Evolutionary conservation across 1,140 invertebrate species (phyloP).

Genomic region (Lycorma delicatula): DNA sequence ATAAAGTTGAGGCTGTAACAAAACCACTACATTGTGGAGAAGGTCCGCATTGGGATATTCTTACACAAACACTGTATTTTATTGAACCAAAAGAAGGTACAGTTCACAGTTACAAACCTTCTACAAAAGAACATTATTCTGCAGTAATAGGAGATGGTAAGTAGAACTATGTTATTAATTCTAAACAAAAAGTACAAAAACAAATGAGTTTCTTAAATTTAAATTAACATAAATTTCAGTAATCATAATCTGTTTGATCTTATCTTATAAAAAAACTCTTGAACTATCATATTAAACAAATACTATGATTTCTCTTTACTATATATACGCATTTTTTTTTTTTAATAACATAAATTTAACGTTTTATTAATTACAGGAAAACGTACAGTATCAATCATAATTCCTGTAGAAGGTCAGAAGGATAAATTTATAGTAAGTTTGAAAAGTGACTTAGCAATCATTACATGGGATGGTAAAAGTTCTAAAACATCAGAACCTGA

Average conservation of each 20-base stretch:
- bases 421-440: conserved; percentile 1
- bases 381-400: background rate
- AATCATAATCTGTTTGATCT: too few species aligned
- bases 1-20: background rate
- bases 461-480: conserved; percentile 26
- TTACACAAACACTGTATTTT: conserved; percentile 35
- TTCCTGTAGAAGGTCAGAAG: conserved; percentile 1
- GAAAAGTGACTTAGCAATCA: background rate
- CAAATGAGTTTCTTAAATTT: too few species aligned
- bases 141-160: conserved; percentile 18
- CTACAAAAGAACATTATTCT: conserved; percentile 34
- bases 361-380: background rate
- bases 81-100: conserved; percentile 35
- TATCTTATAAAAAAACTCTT: too few species aligned
- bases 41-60: conserved; percentile 41
- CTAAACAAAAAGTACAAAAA: too few species aligned
- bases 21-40: conserved; percentile 21
- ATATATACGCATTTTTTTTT: too few species aligned
- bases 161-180: too few species aligned
- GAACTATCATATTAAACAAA: too few species aligned
- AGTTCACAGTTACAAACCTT: background rate
- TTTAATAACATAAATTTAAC: too few species aligned
- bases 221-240: too few species aligned
- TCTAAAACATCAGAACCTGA: background rate
- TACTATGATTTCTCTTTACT: too few species aligned